Evolutionary conservation across 2,888 invertebrate species (phyloP).

Genomic region (Cremastinae sp.): DNA sequence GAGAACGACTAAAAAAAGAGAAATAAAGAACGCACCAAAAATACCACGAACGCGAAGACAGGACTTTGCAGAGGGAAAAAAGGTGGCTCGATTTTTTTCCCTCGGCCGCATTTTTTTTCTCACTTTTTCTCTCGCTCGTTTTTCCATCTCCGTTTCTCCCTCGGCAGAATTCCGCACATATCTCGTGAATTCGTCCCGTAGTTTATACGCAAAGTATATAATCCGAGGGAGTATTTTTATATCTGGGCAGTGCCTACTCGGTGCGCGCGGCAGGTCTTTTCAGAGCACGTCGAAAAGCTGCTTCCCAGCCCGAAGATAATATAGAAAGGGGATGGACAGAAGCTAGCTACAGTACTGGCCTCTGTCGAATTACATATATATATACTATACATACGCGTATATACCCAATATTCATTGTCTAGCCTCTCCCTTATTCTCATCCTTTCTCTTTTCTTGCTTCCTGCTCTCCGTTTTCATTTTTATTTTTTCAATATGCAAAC

Average conservation of each 20-base stretch:
- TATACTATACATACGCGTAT: too few relatives aligned
- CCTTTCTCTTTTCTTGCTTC: too few relatives aligned
- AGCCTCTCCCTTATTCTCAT: too few relatives aligned
- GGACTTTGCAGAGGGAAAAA: too few relatives aligned
- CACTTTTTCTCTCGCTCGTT: background rate
- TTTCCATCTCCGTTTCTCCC: background rate
- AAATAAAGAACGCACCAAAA: too few relatives aligned
- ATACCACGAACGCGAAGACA: too few relatives aligned
- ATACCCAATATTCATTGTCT: too few relatives aligned
- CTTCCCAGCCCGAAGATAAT: constrained; percentile 29
- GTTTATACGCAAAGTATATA: constrained; percentile 31
- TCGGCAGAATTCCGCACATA: constrained; percentile 24
- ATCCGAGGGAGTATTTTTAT: constrained; percentile 14
- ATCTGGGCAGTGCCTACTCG: constrained; percentile 10
- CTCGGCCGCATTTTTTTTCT: constrained; percentile 2
- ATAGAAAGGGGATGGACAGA: background rate
- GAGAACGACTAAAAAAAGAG: too few relatives aligned
- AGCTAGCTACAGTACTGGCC: background rate
- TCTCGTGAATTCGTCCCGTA: constrained; percentile 37
- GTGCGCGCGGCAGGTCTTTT: constrained; percentile 10
- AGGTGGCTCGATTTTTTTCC: constrained; percentile 6
- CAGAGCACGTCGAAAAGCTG: constrained; percentile 35
- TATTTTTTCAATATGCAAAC: too few relatives aligned
- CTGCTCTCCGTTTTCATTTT: too few relatives aligned
- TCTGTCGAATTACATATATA: background rate